Conservation (phyloP, 2,888 invertebrate species). For the Aleiodes testaceus region DNA sequence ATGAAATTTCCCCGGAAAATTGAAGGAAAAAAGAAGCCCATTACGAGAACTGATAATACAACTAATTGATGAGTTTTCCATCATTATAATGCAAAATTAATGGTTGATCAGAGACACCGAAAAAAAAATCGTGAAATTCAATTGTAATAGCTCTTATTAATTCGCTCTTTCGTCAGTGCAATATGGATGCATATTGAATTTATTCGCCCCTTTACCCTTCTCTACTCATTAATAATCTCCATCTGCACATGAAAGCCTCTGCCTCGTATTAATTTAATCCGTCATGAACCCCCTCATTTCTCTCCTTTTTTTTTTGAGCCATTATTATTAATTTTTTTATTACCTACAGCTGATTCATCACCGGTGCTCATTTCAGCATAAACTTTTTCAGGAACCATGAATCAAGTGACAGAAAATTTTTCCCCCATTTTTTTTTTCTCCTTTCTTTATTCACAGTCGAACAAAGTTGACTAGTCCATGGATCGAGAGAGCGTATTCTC, state of each 20-base stretch:
- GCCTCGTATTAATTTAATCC: slow-evolving; percentile 46
- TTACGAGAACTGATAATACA: too few species aligned
- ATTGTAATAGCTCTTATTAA: slow-evolving; percentile 39
- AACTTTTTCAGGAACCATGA: slow-evolving; percentile 61
- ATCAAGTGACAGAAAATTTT: slow-evolving; percentile 55
- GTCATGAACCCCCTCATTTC: background rate
- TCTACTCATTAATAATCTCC: slow-evolving; percentile 45
- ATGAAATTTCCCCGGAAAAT: too few species aligned
- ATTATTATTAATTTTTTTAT: slow-evolving; percentile 42
- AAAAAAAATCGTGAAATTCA: slow-evolving; percentile 23
- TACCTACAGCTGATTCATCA: slow-evolving; percentile 31
- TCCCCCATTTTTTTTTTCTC: slow-evolving; percentile 23
- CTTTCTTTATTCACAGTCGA: slow-evolving; percentile 54
- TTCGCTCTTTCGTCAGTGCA: slow-evolving; percentile 27
- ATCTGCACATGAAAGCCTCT: slow-evolving; percentile 52
- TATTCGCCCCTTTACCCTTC: slow-evolving; percentile 12
- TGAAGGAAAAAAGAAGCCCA: too few species aligned
- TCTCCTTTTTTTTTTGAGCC: background rate
- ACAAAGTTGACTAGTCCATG: slow-evolving; percentile 40
- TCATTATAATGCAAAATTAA: too few species aligned
- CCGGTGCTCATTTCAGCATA: slow-evolving; percentile 45
- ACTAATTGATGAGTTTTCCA: too few species aligned
- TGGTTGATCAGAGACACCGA: too few species aligned
- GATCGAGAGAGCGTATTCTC: slow-evolving; percentile 39
- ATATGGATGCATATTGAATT: slow-evolving; percentile 24